These are phyloP conservation scores for Epizoanthus scotinus DNA, from an alignment of 92 coral and sea anemone species.

Conservation along the genomic window DNA sequence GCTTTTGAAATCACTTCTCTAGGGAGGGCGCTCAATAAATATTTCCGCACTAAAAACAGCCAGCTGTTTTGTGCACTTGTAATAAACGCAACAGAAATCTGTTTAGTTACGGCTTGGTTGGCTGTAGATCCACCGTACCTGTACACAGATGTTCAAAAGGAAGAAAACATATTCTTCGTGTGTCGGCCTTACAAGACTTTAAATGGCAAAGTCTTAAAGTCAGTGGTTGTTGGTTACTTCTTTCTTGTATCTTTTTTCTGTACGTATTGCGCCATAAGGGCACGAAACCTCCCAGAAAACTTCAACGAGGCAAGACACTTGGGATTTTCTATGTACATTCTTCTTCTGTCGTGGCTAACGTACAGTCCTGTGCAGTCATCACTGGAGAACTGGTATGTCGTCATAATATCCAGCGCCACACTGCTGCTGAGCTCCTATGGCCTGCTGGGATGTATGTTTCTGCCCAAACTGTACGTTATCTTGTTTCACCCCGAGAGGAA, in stretches of 20 bases:
- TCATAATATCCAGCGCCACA: constrained; percentile 49
- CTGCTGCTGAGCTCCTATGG: constrained; percentile 49
- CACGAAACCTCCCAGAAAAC: constrained; percentile 58
- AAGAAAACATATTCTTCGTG: constrained; percentile 44
- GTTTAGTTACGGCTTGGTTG: constrained; percentile 59
- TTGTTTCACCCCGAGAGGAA: too few relatives aligned
- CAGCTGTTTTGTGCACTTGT: constrained; percentile 50
- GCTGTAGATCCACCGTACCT: constrained; percentile 57
- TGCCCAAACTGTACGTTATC: too few relatives aligned
- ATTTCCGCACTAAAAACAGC: constrained; percentile 43
- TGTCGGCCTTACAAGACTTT: constrained; percentile 56
- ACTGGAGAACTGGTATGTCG: too few relatives aligned
- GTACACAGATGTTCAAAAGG: constrained; percentile 51
- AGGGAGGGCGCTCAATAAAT: constrained; percentile 61
- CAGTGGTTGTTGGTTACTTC: too few relatives aligned
- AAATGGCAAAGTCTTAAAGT: constrained; percentile 48
- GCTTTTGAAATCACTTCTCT: constrained; percentile 69
- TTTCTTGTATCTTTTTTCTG: too few relatives aligned
- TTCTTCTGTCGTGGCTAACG: too few relatives aligned
- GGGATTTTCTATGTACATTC: too few relatives aligned
- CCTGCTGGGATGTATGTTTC: too few relatives aligned
- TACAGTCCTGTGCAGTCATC: too few relatives aligned
- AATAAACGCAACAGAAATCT: constrained; percentile 53
- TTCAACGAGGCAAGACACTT: too few relatives aligned
- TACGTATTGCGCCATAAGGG: constrained; percentile 54